These are phyloP conservation scores for Leucophenga maculata DNA, from an alignment of 2,888 invertebrate species.

Conservation along the genomic window DNA sequence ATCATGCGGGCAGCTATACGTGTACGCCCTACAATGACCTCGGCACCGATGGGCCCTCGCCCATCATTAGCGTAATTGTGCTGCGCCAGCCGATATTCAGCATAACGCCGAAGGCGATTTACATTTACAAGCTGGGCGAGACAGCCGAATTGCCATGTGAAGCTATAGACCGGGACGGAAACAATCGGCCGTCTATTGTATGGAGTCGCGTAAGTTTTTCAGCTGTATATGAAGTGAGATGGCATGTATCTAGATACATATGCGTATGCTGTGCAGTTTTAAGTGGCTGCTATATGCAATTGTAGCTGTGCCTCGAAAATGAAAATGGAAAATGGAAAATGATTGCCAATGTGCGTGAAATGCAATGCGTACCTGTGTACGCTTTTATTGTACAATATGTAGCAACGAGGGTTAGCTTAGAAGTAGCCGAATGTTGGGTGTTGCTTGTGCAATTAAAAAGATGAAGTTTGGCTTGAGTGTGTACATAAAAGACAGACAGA, in stretches of 20 bases:
- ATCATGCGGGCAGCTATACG: slow-evolving; percentile 89
- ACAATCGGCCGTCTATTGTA: slow-evolving; percentile 77
- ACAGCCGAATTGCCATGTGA: slow-evolving; percentile 88
- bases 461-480: too few species aligned
- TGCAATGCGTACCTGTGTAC: slow-evolving; percentile 23
- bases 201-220: slow-evolving; percentile 79
- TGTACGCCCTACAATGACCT: slow-evolving; percentile 93
- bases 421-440: too few species aligned
- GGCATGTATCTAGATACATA: neutral
- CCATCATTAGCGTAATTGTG: slow-evolving; percentile 87
- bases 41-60: slow-evolving; percentile 88
- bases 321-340: neutral
- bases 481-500: too few species aligned
- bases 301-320: neutral
- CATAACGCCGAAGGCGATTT: slow-evolving; percentile 85
- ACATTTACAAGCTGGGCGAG: slow-evolving; percentile 87
- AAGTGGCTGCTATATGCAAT: neutral
- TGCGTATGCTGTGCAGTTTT: neutral
- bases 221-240: neutral
- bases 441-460: too few species aligned
- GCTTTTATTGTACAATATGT: slow-evolving; percentile 38
- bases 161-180: slow-evolving; percentile 79
- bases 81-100: slow-evolving; percentile 89
- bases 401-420: too few species aligned
- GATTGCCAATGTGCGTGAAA: neutral